These are phyloP conservation scores for Dermolepida albohirtum DNA, from an alignment of 2,888 invertebrate species.

Conservation along the genomic window DNA sequence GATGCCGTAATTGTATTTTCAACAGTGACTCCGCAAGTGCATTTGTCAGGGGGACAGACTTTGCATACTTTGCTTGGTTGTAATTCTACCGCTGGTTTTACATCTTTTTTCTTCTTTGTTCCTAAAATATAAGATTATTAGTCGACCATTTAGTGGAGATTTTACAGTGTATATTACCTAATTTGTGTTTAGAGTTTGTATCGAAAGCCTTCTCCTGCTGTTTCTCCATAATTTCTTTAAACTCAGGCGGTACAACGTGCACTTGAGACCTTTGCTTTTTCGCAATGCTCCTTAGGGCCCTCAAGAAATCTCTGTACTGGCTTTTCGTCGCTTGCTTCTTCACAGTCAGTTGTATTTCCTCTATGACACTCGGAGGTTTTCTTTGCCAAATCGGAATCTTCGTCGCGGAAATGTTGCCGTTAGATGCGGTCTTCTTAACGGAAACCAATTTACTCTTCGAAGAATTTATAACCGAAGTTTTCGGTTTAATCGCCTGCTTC, in stretches of 20 bases:
- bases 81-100: background rate
- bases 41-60: constrained; percentile 19
- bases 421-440: background rate
- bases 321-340: constrained; percentile 42
- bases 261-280: constrained; percentile 30
- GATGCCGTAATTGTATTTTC: constrained; percentile 19
- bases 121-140: background rate
- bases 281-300: constrained; percentile 31
- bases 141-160: too few species aligned
- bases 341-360: constrained; percentile 42
- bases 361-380: constrained; percentile 41
- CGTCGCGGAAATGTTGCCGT: background rate
- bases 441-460: background rate
- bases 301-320: constrained; percentile 40
- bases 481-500: background rate
- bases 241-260: constrained; percentile 20
- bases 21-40: constrained; percentile 40
- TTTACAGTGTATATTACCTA: background rate
- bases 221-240: constrained; percentile 11
- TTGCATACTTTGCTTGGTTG: constrained; percentile 2
- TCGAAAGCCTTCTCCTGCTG: constrained; percentile 23
- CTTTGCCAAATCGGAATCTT: constrained; percentile 42
- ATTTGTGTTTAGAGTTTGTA: background rate
- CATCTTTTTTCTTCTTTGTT: constrained; percentile 2
- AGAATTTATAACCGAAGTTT: background rate